phyloP scores from a whole-genome alignment of 2,888 invertebrate genomes.

The Caprella mutica region DNA sequence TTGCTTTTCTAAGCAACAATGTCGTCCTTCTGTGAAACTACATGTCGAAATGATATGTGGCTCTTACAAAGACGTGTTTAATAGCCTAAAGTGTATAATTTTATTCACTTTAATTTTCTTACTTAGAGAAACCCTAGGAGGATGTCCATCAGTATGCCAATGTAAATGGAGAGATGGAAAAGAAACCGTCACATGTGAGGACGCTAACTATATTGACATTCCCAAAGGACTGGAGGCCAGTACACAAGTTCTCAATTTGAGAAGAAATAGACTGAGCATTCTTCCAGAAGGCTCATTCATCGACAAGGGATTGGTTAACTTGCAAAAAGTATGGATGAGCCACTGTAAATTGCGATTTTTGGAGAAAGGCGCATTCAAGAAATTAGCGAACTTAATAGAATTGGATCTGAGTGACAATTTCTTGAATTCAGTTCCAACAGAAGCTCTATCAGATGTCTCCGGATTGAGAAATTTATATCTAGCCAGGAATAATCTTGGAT shows the following conservation, averaged over 20 bases:
- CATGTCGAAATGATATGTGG: too few species aligned
- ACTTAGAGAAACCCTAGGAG: too few species aligned
- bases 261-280: slow-evolving; percentile 72
- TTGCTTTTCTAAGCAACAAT: too few species aligned
- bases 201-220: slow-evolving; percentile 67
- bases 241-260: slow-evolving; percentile 81
- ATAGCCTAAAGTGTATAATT: too few species aligned
- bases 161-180: slow-evolving; percentile 83
- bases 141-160: too few species aligned
- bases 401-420: slow-evolving; percentile 75
- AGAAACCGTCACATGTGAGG: slow-evolving; percentile 77
- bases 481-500: slow-evolving; percentile 48
- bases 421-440: slow-evolving; percentile 64
- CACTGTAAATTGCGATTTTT: slow-evolving; percentile 76
- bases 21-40: too few species aligned
- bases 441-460: slow-evolving; percentile 64
- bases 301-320: slow-evolving; percentile 65
- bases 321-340: slow-evolving; percentile 73
- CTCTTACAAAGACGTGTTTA: too few species aligned
- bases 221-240: slow-evolving; percentile 75
- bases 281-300: slow-evolving; percentile 71
- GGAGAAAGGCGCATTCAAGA: slow-evolving; percentile 69
- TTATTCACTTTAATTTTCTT: too few species aligned
- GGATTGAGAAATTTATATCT: slow-evolving; percentile 66
- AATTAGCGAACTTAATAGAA: slow-evolving; percentile 78